Base-by-base conservation (phyloP, 2,113 vertebrate genomes). In the Perccottus glenii region DNA sequence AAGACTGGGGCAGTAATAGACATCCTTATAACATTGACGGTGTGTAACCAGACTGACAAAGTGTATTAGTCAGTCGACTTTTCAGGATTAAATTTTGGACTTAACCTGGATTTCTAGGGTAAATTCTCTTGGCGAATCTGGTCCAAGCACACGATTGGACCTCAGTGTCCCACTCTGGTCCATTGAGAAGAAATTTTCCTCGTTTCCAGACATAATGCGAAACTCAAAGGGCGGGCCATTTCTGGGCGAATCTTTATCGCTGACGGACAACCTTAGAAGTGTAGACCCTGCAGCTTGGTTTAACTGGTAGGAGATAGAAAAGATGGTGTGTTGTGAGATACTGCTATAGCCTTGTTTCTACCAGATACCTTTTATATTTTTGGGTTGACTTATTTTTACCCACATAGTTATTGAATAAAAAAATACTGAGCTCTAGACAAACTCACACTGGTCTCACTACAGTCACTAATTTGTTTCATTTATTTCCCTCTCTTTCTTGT, bases 151-250 rank as follows among this genome's bases (percentile, higher is more conserved):
- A 44, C 93, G 92, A 14, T 93, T 95, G 14, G 96, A 94, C 61
- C 92, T 90, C 64, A 99, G 83, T 61, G 93, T 76, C 14, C 96
- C 96, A 0, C 92, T 90, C 43, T 94, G 91, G 62, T 98, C 95
- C 88, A 99, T 73, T 0, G 92, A 67, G 74, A 99, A 97, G 49
- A 92, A 93, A 51, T 92, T 90, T 7, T 92, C 94, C 86, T 96
- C 94, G 11, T 99, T 99, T 61, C 96, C 96, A 48, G 95, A 93
- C 65, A 95, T 60, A 32, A 99, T 93, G 67, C 91, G 88, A 82
- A 98, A 96, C 42, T 93, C 90, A 84, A 97, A 99, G 53, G 97
- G 98, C 8, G 96, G 93, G 4, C 96, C 96, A 43, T 99, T 98
- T 85, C 94, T 94, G 59, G 94, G 89, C 36, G 96, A 96, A 82